Conservation (phyloP, 2,113 vertebrate species). For the Macaca mulatta region DNA sequence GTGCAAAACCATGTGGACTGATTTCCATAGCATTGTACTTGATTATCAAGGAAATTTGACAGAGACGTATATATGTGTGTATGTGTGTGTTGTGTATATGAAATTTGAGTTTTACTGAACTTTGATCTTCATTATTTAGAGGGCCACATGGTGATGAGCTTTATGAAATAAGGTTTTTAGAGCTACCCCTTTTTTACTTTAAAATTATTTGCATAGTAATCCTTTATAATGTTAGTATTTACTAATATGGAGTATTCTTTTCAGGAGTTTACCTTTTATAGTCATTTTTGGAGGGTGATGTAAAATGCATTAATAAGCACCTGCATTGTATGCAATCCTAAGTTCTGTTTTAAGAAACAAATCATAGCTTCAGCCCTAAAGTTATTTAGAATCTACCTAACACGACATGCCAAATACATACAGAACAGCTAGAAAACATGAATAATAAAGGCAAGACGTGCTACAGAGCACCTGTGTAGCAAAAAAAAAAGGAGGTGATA, state of each 20-base stretch:
- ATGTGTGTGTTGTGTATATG: too few species aligned
- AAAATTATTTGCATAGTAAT: not conserved
- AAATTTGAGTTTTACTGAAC: conserved; percentile 14
- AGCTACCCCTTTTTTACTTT: not conserved
- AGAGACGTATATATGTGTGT: not conserved
- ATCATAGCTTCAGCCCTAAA: not conserved
- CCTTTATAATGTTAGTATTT: not conserved
- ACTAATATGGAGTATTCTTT: not conserved
- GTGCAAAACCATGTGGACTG: not conserved
- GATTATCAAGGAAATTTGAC: conserved; percentile 38
- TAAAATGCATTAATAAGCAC: conserved; percentile 19
- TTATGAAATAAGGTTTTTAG: conserved; percentile 26
- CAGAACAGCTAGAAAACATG: not conserved
- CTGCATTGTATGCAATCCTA: not conserved
- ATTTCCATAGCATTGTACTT: not conserved
- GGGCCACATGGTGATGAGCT: not conserved
- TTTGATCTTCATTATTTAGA: not conserved
- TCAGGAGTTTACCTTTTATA: not conserved
- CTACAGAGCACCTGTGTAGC: not conserved
- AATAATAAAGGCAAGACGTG: not conserved
- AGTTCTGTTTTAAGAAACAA: not conserved
- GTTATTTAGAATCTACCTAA: not conserved
- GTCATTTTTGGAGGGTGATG: not conserved
- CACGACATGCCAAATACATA: not conserved
- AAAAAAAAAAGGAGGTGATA: not conserved